Conservation (phyloP, 2,888 invertebrate genomes). For the Trisateles emortualis region DNA sequence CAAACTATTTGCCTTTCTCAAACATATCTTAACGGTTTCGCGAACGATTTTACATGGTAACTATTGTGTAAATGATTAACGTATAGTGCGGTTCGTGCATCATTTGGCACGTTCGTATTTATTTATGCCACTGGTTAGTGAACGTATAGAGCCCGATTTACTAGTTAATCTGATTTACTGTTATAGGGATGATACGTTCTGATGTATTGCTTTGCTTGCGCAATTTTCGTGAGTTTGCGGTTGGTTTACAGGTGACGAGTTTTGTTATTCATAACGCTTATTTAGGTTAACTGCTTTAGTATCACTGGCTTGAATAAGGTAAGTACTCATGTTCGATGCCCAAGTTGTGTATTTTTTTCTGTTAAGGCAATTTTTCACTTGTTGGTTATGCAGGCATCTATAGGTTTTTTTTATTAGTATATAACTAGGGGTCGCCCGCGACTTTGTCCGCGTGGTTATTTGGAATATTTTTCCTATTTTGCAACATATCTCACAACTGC, state of each 20-base stretch:
- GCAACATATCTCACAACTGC: too few species aligned
- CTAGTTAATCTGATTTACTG: conserved; percentile 77
- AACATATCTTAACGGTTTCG: conserved; percentile 6
- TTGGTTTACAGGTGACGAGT: conserved; percentile 3
- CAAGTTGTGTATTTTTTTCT: too few species aligned
- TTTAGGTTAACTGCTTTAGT: background rate
- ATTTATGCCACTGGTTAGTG: conserved; percentile 74
- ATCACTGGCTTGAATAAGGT: too few species aligned
- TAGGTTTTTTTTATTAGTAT: too few species aligned
- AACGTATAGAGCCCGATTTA: conserved; percentile 73
- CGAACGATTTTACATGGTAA: conserved; percentile 34
- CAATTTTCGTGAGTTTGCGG: conserved; percentile 23
- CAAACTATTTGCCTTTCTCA: background rate
- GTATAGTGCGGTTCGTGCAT: conserved; percentile 71
- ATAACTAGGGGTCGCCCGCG: too few species aligned
- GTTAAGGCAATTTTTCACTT: too few species aligned
- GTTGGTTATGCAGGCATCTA: too few species aligned
- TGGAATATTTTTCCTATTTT: too few species aligned
- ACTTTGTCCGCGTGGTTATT: too few species aligned
- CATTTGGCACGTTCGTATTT: conserved; percentile 75
- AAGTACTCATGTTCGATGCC: too few species aligned
- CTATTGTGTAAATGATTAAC: conserved; percentile 69
- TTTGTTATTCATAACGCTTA: background rate
- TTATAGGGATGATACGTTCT: conserved; percentile 46
- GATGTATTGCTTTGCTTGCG: conserved; percentile 37